Percentiles rank a stretch among this genome's conserved stretches.
Conservation (phyloP, 2,797 vertebrate genomes). For the Acrocephalus scirpaceus region DNA sequence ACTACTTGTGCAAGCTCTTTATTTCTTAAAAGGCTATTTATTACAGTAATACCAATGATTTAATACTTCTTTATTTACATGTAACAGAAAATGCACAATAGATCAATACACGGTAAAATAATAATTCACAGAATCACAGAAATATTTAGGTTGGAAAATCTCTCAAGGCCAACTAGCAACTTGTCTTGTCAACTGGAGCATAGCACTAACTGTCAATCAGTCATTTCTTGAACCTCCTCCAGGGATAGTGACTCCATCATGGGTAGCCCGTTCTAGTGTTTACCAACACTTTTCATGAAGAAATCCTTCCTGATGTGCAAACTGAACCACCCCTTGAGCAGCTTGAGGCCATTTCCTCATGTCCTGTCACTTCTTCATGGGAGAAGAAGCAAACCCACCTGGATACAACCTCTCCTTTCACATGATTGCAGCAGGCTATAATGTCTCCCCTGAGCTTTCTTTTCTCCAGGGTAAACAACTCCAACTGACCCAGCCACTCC, state of each 20-base stretch:
- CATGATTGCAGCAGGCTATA: neutral
- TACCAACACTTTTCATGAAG: neutral
- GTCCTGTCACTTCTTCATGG: neutral
- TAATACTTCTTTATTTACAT: neutral
- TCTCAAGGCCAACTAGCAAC: neutral
- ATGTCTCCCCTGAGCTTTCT: neutral
- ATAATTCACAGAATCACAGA: neutral
- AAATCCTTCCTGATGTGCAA: neutral
- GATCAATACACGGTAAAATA: neutral
- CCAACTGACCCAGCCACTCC: no score
- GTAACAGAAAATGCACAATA: neutral
- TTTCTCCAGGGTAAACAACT: neutral
- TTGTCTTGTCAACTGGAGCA: neutral
- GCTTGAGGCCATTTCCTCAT: neutral
- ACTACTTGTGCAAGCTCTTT: neutral
- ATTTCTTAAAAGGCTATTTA: neutral
- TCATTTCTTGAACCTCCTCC: neutral
- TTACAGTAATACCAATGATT: neutral
- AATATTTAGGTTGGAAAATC: neutral
- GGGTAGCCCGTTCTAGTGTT: neutral
- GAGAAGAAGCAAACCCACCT: neutral
- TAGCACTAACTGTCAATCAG: neutral
- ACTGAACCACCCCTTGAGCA: neutral
- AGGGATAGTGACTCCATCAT: neutral
- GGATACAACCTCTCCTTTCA: neutral